phyloP scores from a whole-genome alignment of 2,113 vertebrate genomes.

The Chlamydotis undulata region DNA sequence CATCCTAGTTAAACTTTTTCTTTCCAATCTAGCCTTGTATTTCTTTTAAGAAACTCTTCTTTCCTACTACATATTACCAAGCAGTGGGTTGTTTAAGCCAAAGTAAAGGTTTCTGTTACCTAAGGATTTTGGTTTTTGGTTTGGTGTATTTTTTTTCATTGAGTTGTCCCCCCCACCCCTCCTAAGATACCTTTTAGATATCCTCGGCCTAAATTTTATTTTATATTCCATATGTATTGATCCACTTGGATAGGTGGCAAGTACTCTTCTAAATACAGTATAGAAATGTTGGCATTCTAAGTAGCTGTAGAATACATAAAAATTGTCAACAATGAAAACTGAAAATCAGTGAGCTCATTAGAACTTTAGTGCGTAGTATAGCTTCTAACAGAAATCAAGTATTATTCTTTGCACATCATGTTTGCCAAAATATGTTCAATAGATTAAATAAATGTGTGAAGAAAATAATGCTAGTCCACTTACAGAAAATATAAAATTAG shows the following conservation, averaged over 20 bases:
- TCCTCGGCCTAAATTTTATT: not conserved
- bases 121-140: not conserved
- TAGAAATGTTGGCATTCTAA: not conserved
- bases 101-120: not conserved
- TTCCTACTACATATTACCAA: not conserved
- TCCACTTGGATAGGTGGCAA: not conserved
- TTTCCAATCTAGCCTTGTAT: not conserved
- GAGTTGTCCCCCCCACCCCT: too few relatives aligned
- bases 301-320: not conserved
- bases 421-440: not conserved
- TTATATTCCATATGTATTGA: not conserved
- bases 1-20: not conserved
- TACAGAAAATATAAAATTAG: not conserved
- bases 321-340: accelerated
- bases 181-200: not conserved
- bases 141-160: not conserved
- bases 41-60: not conserved
- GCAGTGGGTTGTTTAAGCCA: not conserved
- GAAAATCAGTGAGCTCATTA: not conserved
- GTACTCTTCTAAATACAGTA: not conserved
- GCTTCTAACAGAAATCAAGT: not conserved
- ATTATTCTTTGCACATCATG: not conserved
- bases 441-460: not conserved
- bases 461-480: not conserved
- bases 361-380: not conserved